Base-by-base conservation (phyloP, 2,113 vertebrate genomes). In the Piaya cayana region DNA sequence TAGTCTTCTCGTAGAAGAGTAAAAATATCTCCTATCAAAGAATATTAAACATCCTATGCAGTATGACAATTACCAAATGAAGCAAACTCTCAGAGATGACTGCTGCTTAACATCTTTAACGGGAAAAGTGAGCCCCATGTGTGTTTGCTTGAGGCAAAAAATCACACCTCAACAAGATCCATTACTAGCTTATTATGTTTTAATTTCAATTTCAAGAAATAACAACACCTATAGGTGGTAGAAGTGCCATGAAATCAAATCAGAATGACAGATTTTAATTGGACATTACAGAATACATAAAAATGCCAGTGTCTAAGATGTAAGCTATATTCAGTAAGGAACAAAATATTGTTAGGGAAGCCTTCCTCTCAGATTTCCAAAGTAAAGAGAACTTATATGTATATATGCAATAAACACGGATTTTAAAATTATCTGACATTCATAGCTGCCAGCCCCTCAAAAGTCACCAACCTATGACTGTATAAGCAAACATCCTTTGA, bases 121-220 rank as follows among this genome's bases (percentile, higher is more conserved):
- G 9, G 52, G 60, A 12, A 81, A 78, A 86, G 86, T 19, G 22
- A 77, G 56, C 19, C 34, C 32, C 20, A 29, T 39, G 22, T 64
- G 78, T 70, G 68, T 15, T 88, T 81, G 79, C 52, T 36, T 70
- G 71, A 91, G 85, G 82, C 15, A 16, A 82, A 95, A 95, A 70
- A 65, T 58, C 60, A 78, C 60, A 91, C 65, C 15, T 92, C 74
- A 75, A 84, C 64, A 83, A 77, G 50, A 81, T 8, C 47, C 22
- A 36, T 67, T 37, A 84, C 23, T 68, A 83, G 43, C 22, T 14
- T 82, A 49, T 49, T 70, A 70, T 1, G 5, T 49, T 62, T 85
- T 60, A 91, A 81, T 77, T 92, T 67, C 81, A 56, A 86, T 86
- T 92, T 74, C 72, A 93, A 89, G 52, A 92, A 92, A n/a, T 60